Evolutionary conservation across 2,888 invertebrate species (phyloP), one percentile per base, ranked within the genome.

Genomic region (Synanthedon tipuliformis): DNA sequence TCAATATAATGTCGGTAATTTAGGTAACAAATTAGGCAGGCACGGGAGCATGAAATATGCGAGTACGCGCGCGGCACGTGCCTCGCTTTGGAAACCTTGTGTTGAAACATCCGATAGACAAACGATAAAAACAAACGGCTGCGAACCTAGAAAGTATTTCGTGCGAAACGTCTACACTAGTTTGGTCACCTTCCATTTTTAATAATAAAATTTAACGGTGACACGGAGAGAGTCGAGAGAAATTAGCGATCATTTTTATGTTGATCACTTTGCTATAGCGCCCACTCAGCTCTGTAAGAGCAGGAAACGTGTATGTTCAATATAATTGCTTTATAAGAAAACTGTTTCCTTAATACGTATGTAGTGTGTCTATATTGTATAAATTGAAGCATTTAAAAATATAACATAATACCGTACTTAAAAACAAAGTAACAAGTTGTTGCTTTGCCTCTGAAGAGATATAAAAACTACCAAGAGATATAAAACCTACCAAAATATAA

Each of bases 31-130:
- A 63, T 63, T 61, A 62, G 61, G 66, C 60, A 67, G 63, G 69
- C 71, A 78, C 73, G 71, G 73, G 69, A 74, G 72, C 81, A 71
- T 81, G 77, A 78, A 81, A 68, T 65, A 15, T n/a, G n/a, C 45
- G 45, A 65, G 68, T 71, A 69, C 59, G 63, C 64, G 68, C 59
- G 58, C 62, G 61, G 65, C 50, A 65, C 64, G 62, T 62, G 66
- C 56, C 53, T 56, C 53, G 58, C 61, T 70, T 65, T 51, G 59
- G 66, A 65, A 68, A 71, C 59, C 51, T 60, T 49, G 51, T 66
- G 62, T 61, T 59, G 68, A 64, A 69, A 74, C 58, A 52, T 60
- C 62, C 62, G 59, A 65, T 64, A 64, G 52, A 55, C 18, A 18
- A 52, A 50, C 53, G 55, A 60, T 59, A 62, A 61, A 61, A 58